Base-by-base conservation (phyloP, 2,888 invertebrate species). In the Acanthopleura granulata region DNA sequence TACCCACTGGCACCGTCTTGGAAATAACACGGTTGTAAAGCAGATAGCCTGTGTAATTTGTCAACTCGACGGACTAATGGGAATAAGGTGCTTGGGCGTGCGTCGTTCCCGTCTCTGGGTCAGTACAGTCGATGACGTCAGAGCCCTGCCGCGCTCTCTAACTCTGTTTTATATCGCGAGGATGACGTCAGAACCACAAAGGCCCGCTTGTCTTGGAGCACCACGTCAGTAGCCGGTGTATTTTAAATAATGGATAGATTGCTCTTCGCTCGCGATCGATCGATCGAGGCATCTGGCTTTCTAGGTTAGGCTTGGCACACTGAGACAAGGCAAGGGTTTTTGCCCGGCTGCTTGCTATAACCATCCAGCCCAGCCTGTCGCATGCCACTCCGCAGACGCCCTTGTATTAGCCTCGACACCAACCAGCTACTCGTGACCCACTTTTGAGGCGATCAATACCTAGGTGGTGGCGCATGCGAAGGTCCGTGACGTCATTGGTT, bases 231-330 rank as follows among this genome's bases (percentile, higher is more conserved):
- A 3, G 57, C 57, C 57, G 12, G 22, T 57, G 57, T 18, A 57
- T 22, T 57, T 57, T 57, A 22, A 57, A 57, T 57, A 57, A 57
- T 57, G 57, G 57, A 57, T 57, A 57, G 40, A 40, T 40, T 40
- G 40, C 40, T 40, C 40, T 40, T 40, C 40, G 40, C 9, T 40
- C 22, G 57, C 57, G 6, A 22, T n/a, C 57, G 22, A 22, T 57
- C 57, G 57, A 57, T 57, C 40, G 40, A 40, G 40, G 40, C 40
- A 40, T 9, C 40, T 3, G 9, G 40, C 9, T 40, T 40, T 40
- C 40, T 40, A 40, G 40, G 40, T 40, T 40, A 40, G 40, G 40
- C 40, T 9, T 40, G 40, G 40, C 40, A 40, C 40, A 40, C 40
- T 40, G 40, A 57, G 57, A 3, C 57, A 12, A 57, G 18, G 22